Conservation (phyloP, 2,888 invertebrate species). For the Maniola hyperantus region DNA sequence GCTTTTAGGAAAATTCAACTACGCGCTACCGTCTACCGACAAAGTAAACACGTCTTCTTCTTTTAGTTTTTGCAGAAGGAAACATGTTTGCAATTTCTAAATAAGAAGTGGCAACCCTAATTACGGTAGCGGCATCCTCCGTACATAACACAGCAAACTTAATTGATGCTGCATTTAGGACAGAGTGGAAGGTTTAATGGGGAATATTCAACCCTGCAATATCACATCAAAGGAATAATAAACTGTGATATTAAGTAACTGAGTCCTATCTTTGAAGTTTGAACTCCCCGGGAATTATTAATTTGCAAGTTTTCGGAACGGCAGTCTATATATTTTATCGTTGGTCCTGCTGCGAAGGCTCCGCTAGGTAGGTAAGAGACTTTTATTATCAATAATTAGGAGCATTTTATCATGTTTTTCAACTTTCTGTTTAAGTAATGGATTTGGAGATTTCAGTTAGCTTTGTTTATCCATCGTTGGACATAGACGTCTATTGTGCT, state of each 20-base stretch:
- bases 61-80: background rate
- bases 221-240: constrained; percentile 9
- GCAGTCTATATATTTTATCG: constrained; percentile 1
- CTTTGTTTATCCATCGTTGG: no score
- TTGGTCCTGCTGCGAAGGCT: background rate
- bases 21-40: background rate
- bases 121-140: constrained; percentile 13
- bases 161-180: constrained; percentile 42
- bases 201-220: constrained; percentile 24
- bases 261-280: constrained; percentile 9
- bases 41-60: constrained; percentile 5
- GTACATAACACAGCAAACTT: constrained; percentile 50
- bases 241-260: background rate
- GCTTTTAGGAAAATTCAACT: background rate
- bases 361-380: background rate
- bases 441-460: no score
- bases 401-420: background rate
- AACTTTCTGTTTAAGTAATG: no score
- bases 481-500: no score
- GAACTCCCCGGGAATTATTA: constrained; percentile 3
- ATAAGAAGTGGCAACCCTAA: constrained; percentile 23
- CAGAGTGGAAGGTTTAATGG: constrained; percentile 28
- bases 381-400: background rate
- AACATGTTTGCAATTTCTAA: background rate
- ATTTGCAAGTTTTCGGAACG: background rate